A percentile compares a stretch with the other conserved stretches of the same genome.
Conservation (phyloP, 1,140 invertebrate species). For the Calephelis nemesis region DNA sequence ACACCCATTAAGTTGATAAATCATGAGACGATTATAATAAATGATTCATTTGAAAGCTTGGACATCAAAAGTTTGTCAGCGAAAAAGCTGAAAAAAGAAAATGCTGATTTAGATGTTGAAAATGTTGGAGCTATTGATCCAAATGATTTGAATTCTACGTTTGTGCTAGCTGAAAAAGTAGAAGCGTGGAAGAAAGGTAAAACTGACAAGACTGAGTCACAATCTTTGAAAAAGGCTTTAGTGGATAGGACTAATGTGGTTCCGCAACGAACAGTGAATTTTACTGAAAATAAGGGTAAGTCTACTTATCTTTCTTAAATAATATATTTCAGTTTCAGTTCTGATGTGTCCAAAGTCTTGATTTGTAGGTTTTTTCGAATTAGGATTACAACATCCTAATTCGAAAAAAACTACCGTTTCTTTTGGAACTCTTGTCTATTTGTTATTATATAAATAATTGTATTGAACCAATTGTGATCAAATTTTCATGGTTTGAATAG, state of each 20-base stretch:
- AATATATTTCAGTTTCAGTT: no score
- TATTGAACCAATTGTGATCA: no score
- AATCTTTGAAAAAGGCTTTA: slow-evolving; percentile 45
- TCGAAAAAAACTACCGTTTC: no score
- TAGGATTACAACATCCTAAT: no score
- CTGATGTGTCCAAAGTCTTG: no score
- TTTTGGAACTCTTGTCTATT: no score
- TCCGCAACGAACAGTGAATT: slow-evolving; percentile 42
- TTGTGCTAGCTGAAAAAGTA: slow-evolving; percentile 61
- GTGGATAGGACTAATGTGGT: slow-evolving; percentile 56
- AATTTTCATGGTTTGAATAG: no score
- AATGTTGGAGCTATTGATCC: slow-evolving; percentile 55
- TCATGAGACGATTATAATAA: slow-evolving; percentile 68
- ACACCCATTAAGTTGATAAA: slow-evolving; percentile 61
- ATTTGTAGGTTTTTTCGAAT: no score
- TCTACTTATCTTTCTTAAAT: background rate
- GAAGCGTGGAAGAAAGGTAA: slow-evolving; percentile 51
- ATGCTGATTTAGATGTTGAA: slow-evolving; percentile 40
- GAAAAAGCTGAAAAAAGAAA: slow-evolving; percentile 57
- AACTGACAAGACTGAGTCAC: slow-evolving; percentile 39
- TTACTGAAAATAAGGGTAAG: slow-evolving; percentile 58
- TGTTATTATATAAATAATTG: no score
- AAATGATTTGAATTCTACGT: slow-evolving; percentile 70
- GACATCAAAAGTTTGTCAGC: slow-evolving; percentile 54
- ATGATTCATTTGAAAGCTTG: slow-evolving; percentile 62